Conservation (phyloP, 2,888 invertebrate genomes). For the Catocala fraxini region DNA sequence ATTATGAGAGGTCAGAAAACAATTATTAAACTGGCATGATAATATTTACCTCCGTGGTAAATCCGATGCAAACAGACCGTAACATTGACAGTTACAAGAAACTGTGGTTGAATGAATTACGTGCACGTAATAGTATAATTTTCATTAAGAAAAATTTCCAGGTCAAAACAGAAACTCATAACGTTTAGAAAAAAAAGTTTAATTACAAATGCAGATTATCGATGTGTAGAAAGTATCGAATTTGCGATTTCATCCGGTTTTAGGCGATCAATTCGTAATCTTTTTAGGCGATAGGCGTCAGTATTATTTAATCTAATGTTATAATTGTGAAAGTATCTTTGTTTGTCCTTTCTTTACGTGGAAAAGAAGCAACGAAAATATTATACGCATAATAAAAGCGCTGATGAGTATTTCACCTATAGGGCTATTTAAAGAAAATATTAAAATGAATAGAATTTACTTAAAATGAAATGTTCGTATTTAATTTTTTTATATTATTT, state of each 20-base stretch:
- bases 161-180: not conserved
- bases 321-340: no score
- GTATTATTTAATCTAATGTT: not conserved
- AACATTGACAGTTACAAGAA: constrained; percentile 14
- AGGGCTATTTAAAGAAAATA: no score
- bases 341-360: no score
- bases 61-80: constrained; percentile 16
- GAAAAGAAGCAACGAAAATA: no score
- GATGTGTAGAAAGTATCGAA: constrained; percentile 41
- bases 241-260: constrained; percentile 30
- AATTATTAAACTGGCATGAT: no score
- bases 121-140: not conserved
- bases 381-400: no score
- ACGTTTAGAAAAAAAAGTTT: not conserved
- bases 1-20: no score
- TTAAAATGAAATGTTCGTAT: no score
- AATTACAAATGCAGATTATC: constrained; percentile 1
- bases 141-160: not conserved
- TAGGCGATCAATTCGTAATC: not conserved
- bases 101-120: constrained; percentile 5
- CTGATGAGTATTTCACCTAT: no score
- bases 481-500: no score
- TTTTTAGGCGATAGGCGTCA: not conserved
- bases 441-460: no score
- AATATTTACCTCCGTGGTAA: no score